These are phyloP conservation scores for Anguilla megastoma DNA, from an alignment of 2,797 vertebrate genomes.

Conservation along the genomic window DNA sequence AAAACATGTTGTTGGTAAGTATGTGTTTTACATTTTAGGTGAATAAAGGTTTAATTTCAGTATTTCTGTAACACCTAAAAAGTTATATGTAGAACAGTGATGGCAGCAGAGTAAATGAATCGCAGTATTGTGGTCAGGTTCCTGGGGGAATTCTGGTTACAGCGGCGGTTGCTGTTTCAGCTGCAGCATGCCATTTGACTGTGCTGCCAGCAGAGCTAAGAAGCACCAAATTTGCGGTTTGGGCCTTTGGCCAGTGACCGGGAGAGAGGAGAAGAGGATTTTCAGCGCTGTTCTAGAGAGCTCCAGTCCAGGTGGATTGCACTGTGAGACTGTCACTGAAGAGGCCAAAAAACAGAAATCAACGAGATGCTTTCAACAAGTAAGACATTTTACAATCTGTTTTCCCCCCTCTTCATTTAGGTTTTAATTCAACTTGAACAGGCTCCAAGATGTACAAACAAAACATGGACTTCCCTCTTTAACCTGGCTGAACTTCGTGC, in stretches of 20 bases:
- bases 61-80: conserved; percentile 32
- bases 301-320: neutral
- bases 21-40: neutral
- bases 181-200: conserved; percentile 58
- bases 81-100: neutral
- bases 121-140: conserved; percentile 39
- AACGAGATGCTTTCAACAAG: neutral
- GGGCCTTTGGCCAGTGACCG: neutral
- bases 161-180: conserved; percentile 66
- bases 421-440: neutral
- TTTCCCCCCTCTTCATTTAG: neutral
- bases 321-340: conserved; percentile 14
- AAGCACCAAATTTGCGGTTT: conserved; percentile 40
- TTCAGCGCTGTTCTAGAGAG: conserved; percentile 22
- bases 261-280: neutral
- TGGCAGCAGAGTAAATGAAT: conserved; percentile 37
- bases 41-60: neutral
- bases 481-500: no score
- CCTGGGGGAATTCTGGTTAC: conserved; percentile 61
- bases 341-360: neutral
- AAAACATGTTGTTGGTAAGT: conserved; percentile 15
- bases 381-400: neutral
- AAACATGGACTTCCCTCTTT: no score
- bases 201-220: conserved; percentile 59
- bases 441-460: neutral